phyloP scores from a whole-genome alignment of 2,113 vertebrate genomes.

The Oostethus manadensis region DNA sequence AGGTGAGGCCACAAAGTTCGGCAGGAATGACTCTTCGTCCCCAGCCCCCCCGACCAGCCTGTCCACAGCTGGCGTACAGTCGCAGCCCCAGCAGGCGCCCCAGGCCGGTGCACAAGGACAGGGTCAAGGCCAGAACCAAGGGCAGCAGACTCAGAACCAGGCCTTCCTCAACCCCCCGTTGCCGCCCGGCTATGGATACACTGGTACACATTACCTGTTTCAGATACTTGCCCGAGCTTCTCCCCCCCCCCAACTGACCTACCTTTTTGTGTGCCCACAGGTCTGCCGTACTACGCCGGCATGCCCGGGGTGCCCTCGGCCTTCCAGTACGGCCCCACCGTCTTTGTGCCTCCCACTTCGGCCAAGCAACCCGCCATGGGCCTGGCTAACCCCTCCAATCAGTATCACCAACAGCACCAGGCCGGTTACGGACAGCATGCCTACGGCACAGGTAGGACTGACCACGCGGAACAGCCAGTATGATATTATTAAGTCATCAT shows the following conservation, averaged over 20 bases:
- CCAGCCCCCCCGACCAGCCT: conserved; percentile 86
- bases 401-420: conserved; percentile 89
- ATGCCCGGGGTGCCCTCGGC: conserved; percentile 86
- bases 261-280: conserved; percentile 19
- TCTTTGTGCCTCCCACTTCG: conserved; percentile 91
- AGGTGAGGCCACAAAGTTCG: conserved; percentile 95
- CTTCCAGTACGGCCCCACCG: conserved; percentile 91
- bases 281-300: conserved; percentile 90
- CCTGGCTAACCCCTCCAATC: conserved; percentile 75
- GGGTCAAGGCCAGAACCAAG: conserved; percentile 80
- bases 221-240: neutral
- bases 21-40: conserved; percentile 88
- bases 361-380: conserved; percentile 87
- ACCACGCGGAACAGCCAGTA: neutral
- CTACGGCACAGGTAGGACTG: conserved; percentile 78
- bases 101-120: conserved; percentile 61
- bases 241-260: neutral
- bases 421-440: conserved; percentile 85
- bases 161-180: conserved; percentile 87
- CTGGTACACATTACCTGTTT: conserved; percentile 54
- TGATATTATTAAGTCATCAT: neutral
- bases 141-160: conserved; percentile 86
- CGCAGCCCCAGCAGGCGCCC: conserved; percentile 73
- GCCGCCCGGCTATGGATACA: conserved; percentile 93
- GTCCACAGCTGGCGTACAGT: conserved; percentile 79